Conservation (phyloP, 2,113 vertebrate species). For the Eptesicus fuscus region DNA sequence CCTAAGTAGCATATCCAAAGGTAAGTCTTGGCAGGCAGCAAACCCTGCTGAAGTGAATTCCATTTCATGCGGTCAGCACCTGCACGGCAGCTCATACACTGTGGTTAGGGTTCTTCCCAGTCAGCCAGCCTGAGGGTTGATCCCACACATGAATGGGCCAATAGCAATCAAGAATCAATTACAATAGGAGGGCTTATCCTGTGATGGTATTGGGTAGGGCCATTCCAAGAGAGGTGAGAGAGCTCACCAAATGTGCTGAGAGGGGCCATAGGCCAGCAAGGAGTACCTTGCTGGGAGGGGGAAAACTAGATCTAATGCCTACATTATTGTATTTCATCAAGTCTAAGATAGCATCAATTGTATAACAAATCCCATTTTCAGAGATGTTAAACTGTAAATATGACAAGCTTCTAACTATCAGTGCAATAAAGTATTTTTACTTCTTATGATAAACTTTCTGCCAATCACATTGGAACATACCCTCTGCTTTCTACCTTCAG, state of each 20-base stretch:
- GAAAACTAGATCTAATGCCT: constrained; percentile 2
- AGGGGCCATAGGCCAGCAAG: background rate
- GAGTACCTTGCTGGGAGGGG: background rate
- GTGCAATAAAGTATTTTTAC: background rate
- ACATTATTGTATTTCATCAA: background rate
- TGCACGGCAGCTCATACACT: too few relatives aligned
- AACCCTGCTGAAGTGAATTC: too few relatives aligned
- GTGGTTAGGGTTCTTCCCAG: too few relatives aligned
- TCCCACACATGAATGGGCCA: too few relatives aligned
- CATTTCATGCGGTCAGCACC: too few relatives aligned
- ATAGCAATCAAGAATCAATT: too few relatives aligned
- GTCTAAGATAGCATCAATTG: background rate
- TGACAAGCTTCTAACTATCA: background rate
- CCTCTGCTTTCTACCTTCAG: background rate
- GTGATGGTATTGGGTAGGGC: background rate
- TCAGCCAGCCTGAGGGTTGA: too few relatives aligned
- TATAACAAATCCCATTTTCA: background rate
- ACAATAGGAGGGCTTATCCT: too few relatives aligned
- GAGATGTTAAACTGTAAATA: constrained; percentile 10
- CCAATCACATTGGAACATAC: background rate
- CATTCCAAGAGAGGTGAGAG: background rate
- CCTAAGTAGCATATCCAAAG: too few relatives aligned
- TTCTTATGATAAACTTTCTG: background rate
- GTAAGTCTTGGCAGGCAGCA: too few relatives aligned
- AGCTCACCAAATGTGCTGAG: background rate